Percentiles rank a stretch among this genome's conserved stretches.
These are phyloP conservation scores for Notodonta dromedarius DNA, from an alignment of 2,888 invertebrate genomes.

Conservation along the genomic window DNA sequence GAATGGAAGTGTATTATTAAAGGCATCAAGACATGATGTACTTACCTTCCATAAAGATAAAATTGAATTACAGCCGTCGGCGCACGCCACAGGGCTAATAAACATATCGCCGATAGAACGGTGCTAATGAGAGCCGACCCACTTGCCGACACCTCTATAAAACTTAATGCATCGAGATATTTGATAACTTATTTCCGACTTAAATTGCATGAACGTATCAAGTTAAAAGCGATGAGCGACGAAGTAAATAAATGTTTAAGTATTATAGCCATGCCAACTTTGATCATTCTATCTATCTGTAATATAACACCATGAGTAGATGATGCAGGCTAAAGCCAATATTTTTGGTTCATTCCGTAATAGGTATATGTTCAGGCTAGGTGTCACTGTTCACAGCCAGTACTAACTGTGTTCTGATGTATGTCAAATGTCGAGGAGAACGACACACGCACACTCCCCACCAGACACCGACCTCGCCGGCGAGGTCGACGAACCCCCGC, in stretches of 20 bases:
- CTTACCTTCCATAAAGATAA: not conserved
- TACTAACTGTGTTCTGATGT: too few species aligned
- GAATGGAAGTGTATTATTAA: not conserved
- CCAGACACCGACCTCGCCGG: too few species aligned
- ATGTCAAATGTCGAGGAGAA: too few species aligned
- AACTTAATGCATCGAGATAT: slow-evolving; percentile 41
- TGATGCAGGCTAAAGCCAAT: too few species aligned
- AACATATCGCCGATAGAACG: slow-evolving; percentile 14
- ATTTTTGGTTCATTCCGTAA: too few species aligned
- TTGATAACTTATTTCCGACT: slow-evolving; percentile 47
- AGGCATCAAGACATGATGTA: not conserved
- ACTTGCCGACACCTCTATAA: slow-evolving; percentile 33
- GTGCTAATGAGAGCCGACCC: slow-evolving; percentile 37
- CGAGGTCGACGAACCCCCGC: too few species aligned
- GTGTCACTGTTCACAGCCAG: too few species aligned
- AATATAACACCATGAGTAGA: too few species aligned
- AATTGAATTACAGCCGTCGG: slow-evolving; percentile 6
- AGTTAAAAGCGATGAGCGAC: slow-evolving; percentile 22
- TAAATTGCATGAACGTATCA: slow-evolving; percentile 28
- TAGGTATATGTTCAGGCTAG: too few species aligned
- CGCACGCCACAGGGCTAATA: slow-evolving; percentile 6
- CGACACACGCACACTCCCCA: too few species aligned
- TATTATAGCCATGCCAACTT: too few species aligned
- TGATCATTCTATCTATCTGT: too few species aligned
- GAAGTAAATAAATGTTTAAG: not conserved